These are phyloP conservation scores for Plagiodera versicolora DNA, from an alignment of 2,888 invertebrate species.

Conservation along the genomic window DNA sequence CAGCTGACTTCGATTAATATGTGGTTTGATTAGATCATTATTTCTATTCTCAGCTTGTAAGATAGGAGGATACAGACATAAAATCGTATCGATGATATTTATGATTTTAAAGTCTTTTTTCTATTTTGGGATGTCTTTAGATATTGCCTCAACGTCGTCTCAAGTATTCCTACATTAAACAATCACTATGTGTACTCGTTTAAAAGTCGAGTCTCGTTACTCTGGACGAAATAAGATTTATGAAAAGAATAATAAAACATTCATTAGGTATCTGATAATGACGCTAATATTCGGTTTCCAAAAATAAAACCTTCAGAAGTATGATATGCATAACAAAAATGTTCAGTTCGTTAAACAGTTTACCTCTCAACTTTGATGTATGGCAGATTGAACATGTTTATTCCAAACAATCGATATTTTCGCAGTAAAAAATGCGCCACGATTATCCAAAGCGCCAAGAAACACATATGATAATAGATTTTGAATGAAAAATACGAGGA, in stretches of 20 bases:
- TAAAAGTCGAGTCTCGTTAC: background rate
- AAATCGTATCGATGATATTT: background rate
- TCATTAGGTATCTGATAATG: background rate
- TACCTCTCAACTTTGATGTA: background rate
- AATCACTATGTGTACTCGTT: background rate
- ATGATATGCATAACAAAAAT: background rate
- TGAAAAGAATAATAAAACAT: no score
- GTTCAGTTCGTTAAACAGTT: background rate
- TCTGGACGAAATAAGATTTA: no score
- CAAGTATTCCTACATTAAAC: background rate
- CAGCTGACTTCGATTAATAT: background rate
- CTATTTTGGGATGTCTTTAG: background rate
- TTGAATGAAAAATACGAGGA: background rate
- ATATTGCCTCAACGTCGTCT: background rate
- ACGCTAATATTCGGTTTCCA: background rate
- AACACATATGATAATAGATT: background rate
- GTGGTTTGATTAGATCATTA: background rate
- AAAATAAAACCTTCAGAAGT: background rate
- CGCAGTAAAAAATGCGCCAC: background rate
- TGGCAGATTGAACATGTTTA: background rate
- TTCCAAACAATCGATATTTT: constrained; percentile 1
- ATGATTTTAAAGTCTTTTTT: background rate
- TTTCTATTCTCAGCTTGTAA: background rate
- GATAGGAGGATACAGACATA: no score
- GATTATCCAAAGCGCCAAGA: background rate